Evolutionary conservation across 1,140 invertebrate genomes (phyloP), one percentile per base, ranked within the genome.

Genomic region (Chymomyza costata): DNA sequence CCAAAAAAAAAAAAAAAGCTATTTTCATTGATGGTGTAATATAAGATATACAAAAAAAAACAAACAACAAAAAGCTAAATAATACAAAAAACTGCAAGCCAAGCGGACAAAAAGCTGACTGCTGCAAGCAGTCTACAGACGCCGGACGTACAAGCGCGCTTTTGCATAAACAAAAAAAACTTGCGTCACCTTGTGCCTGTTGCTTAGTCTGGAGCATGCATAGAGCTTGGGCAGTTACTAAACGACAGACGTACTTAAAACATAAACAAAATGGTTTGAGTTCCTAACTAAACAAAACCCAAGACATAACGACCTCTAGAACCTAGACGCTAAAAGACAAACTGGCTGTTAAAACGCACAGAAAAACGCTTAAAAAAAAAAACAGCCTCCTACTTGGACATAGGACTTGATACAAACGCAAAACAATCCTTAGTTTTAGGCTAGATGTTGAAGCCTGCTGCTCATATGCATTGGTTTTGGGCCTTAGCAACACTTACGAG

Each of bases 21-120:
- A 44, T 62, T 74, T 76, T 78, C 67, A 57, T 80, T 78, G 73
- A 78, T 78, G 71, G 71, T 78, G 71, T 78, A 78, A 76, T 46
- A 76, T 78, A 78, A 25, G 61, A 76, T 76, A 76, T 76, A 76
- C 65, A 76, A 70, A 74, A 64, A 37, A 59, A 52, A 38, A 47
- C 2, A 11, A 46, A 44, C 32, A 38, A 52, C 48, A 63, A 34
- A 18, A 14, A 51, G 41, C 32, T 17, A 7, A 41, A 7, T 48
- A 31, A 35, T 40, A 61, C 35, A 31, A 16, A 55, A 15, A 18
- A 34, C 25, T 17, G 5, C 10, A 3, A 45, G 17, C 15, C 21
- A 25, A 5, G 8, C 21, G 21, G 8, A 25, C 21, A 25, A 25
- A 25, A 25, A 25, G 21, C 21, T 25, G 21, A 8, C 21, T 25